phyloP scores from a whole-genome alignment of 2,888 invertebrate species.

The Lamellibrachia columna region DNA sequence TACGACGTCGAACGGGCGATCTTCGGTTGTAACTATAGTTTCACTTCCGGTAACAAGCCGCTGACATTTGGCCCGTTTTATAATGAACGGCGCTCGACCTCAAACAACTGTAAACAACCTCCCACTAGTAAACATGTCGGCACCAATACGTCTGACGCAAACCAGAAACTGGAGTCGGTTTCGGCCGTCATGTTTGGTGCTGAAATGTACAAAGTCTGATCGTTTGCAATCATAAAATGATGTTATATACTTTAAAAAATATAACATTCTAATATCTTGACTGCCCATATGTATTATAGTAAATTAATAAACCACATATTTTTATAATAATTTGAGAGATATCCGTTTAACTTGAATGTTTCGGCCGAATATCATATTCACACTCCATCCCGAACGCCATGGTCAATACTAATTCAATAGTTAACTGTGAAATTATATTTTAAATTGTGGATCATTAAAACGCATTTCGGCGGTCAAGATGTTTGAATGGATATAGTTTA shows the following conservation, averaged over 20 bases:
- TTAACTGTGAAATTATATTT: no score
- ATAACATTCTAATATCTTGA: no score
- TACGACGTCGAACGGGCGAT: neutral
- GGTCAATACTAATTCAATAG: neutral
- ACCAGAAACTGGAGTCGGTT: neutral
- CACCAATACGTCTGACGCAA: conserved; percentile 6
- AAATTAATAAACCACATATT: neutral
- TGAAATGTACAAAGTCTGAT: neutral
- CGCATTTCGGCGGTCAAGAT: no score
- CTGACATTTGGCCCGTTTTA: conserved; percentile 1
- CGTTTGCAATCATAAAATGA: neutral
- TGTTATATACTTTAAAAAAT: neutral
- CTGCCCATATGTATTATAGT: neutral
- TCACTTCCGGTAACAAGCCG: conserved; percentile 16
- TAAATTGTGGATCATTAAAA: no score
- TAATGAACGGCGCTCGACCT: neutral
- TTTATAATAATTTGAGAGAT: neutral
- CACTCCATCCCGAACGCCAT: neutral
- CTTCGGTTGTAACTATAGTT: conserved; percentile 1
- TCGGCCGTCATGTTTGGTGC: neutral
- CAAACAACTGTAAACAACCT: conserved; percentile 10
- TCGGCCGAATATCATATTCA: no score
- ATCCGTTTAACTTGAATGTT: neutral
- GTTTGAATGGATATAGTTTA: no score
- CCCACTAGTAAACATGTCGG: conserved; percentile 5